Evolutionary conservation across 2,888 invertebrate genomes (phyloP).

Genomic region (Abrostola tripartita): DNA sequence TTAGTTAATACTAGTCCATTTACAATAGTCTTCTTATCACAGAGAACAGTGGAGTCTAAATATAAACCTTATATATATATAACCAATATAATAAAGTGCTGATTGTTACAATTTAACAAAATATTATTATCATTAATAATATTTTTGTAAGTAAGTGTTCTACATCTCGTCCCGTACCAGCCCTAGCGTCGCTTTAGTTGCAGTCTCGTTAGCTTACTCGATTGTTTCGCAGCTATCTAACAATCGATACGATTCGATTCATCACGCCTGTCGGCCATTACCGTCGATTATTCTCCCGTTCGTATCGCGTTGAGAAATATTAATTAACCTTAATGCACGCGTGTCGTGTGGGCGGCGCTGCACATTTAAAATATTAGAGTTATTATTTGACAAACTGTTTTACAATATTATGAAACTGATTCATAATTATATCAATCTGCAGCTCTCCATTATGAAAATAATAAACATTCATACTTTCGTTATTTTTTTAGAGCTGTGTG

Average conservation of each 20-base stretch:
- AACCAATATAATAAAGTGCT: neutral
- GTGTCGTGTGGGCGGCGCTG: conserved; percentile 32
- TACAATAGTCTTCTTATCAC: too few relatives aligned
- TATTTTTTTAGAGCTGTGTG: neutral
- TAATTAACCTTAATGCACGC: conserved; percentile 43
- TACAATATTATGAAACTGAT: conserved; percentile 23
- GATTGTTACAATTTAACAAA: neutral
- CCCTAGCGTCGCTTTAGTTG: conserved; percentile 18
- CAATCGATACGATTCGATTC: conserved; percentile 43
- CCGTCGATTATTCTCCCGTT: conserved; percentile 23
- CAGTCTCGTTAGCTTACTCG: conserved; percentile 30
- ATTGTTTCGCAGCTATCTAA: conserved; percentile 28
- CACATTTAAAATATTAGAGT: conserved; percentile 29
- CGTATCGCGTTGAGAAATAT: conserved; percentile 40
- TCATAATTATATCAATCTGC: conserved; percentile 19
- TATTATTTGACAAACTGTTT: conserved; percentile 20
- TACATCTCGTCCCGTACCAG: neutral
- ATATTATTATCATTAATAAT: neutral
- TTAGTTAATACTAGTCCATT: too few relatives aligned
- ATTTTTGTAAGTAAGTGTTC: neutral
- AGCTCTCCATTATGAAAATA: neutral
- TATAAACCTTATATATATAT: too few relatives aligned
- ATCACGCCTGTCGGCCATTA: conserved; percentile 34
- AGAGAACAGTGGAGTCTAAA: too few relatives aligned
- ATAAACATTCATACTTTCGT: too few relatives aligned